Evolutionary conservation across 1,140 invertebrate genomes (phyloP).

Genomic region (Plectus sambesii): DNA sequence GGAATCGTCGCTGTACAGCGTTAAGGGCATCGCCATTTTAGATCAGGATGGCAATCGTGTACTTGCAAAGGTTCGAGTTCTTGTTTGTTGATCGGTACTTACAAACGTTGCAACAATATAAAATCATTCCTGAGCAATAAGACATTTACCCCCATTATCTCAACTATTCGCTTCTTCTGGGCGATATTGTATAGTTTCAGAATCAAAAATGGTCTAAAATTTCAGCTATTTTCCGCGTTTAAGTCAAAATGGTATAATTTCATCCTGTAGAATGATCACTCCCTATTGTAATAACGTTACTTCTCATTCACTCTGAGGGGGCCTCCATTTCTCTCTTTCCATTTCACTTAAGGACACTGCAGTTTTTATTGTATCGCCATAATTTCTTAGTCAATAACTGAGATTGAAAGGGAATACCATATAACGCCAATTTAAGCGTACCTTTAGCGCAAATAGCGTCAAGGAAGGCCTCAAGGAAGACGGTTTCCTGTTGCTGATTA

Average conservation of each 20-base stretch:
- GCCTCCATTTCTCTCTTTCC: too few species aligned
- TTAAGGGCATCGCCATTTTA: conserved; percentile 91
- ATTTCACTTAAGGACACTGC: too few species aligned
- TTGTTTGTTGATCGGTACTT: background rate
- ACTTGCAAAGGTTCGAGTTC: conserved; percentile 60
- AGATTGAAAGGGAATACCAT: too few species aligned
- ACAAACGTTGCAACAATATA: background rate
- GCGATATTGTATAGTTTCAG: too few species aligned
- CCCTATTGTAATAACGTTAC: too few species aligned
- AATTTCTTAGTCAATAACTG: too few species aligned
- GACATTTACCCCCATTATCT: conserved; percentile 6
- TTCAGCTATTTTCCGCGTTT: background rate
- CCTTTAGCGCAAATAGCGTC: too few species aligned
- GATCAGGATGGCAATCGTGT: conserved; percentile 96
- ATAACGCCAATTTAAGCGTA: too few species aligned
- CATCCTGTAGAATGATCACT: background rate
- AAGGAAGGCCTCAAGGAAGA: too few species aligned
- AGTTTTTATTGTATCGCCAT: too few species aligned
- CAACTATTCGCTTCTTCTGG: conserved; percentile 13
- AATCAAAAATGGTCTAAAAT: too few species aligned
- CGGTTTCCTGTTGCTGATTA: background rate
- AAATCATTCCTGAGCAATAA: background rate
- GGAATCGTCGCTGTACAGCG: conserved; percentile 74
- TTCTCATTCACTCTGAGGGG: too few species aligned
- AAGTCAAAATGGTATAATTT: background rate